Percentiles rank a stretch among this genome's conserved stretches.
Evolutionary conservation across 2,113 vertebrate species (phyloP).

Genomic region (Perccottus glenii): DNA sequence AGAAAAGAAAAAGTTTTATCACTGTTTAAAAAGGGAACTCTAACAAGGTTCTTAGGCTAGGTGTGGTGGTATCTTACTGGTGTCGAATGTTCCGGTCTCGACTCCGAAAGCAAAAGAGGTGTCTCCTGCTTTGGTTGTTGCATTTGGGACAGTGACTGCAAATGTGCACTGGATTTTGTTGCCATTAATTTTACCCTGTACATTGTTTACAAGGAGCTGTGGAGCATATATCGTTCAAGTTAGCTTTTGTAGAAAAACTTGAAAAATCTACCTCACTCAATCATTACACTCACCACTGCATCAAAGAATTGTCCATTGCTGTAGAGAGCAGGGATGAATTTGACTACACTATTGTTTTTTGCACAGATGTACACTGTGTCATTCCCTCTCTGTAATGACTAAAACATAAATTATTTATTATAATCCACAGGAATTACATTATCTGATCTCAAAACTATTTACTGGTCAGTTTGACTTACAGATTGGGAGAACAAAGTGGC

Average conservation of each 20-base stretch:
- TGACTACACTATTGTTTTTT: background rate
- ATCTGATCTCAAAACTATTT: background rate
- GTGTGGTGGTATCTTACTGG: no score
- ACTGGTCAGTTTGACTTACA: slow-evolving; percentile 23
- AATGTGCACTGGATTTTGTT: slow-evolving; percentile 52
- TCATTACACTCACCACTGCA: slow-evolving; percentile 7
- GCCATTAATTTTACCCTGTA: slow-evolving; percentile 15
- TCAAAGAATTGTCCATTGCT: background rate
- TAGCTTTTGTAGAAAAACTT: no score
- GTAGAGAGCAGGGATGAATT: slow-evolving; percentile 10
- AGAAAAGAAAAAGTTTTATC: no score
- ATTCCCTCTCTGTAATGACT: slow-evolving; percentile 26
- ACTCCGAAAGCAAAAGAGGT: background rate
- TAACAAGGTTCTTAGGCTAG: no score
- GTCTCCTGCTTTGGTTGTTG: fast-evolving
- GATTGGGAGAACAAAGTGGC: background rate
- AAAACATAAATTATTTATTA: background rate
- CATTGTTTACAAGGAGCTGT: slow-evolving; percentile 30
- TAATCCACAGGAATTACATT: background rate
- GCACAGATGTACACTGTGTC: slow-evolving; percentile 55
- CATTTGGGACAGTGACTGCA: background rate
- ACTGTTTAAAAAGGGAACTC: no score
- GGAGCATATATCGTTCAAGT: background rate
- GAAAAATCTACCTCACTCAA: background rate
- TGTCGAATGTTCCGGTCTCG: no score